A percentile compares a stretch with the other conserved stretches of the same genome.
Evolutionary conservation across 2,113 vertebrate species (phyloP).

Genomic region (Oriolus oriolus): DNA sequence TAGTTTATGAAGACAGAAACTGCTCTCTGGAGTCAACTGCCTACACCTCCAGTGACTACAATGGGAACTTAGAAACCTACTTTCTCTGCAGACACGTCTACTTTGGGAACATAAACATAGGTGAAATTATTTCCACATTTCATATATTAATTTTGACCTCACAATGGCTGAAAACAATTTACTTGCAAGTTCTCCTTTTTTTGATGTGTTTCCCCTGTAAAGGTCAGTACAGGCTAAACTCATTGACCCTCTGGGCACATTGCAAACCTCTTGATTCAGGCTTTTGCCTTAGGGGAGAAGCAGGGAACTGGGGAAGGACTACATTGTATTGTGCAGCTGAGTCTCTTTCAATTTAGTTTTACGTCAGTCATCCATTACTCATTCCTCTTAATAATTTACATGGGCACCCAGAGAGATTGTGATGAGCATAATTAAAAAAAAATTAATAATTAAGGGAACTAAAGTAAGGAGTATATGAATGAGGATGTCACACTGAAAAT

Average conservation of each 20-base stretch:
- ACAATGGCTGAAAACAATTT: neutral
- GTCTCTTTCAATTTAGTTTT: neutral
- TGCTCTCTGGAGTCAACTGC: neutral
- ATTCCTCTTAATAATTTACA: slow-evolving; percentile 19
- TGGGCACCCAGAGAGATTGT: neutral
- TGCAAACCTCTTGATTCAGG: neutral
- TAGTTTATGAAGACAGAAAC: neutral
- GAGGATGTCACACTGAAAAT: neutral
- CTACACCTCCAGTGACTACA: no score
- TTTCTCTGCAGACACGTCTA: neutral
- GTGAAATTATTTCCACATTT: neutral
- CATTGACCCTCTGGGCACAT: neutral
- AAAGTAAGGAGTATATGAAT: neutral
- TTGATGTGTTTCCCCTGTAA: neutral
- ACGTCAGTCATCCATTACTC: neutral
- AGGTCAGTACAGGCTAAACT: neutral
- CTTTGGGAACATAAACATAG: neutral
- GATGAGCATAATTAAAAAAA: neutral
- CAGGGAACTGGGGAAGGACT: neutral
- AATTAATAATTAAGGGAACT: neutral
- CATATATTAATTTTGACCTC: neutral
- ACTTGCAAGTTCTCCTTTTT: neutral
- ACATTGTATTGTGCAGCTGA: neutral
- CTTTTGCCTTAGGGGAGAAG: neutral
- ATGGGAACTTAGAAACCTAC: neutral